Evolutionary conservation across 2,113 vertebrate genomes (phyloP), one percentile per base, ranked within the genome.

Genomic region (Indicator maculatus): DNA sequence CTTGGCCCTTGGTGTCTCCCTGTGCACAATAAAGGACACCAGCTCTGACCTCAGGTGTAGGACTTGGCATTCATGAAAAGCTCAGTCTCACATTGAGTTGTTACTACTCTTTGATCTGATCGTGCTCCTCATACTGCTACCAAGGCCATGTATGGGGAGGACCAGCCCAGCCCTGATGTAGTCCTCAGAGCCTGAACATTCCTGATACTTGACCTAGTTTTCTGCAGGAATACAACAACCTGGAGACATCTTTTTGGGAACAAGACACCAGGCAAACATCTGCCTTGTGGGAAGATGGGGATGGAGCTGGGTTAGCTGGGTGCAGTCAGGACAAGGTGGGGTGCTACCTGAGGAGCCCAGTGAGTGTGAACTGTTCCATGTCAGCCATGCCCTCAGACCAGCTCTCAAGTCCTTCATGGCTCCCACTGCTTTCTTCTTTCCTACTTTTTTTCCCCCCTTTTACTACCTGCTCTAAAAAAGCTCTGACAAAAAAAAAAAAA

Each of bases 11-110:
- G 0, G 24, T 12, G 39, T 80, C 9, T 41, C 39, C 38, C 17
- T 15, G 28, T 4, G 26, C 18, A 2, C 20, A 5, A 26, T 1
- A 66, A 36, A 16, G 56, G 85, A 5, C 45, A 26, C 33, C 4
- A 15, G 7, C 55, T 39, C 12, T 45, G 50, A 11, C 27, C 50
- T 56, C 56, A 6, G 27, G 2, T 21, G 6, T 2, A 47, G 83
- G 59, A 47, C 27, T 38, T 30, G 52, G 15, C 33, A 45, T 9
- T 63, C 64, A 30, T 17, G 27, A 52, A 17, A 26, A 38, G 75
- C 8, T 0, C 52, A 9, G 2, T 6, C 36, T 30, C 10, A 30
- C 28, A 21, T 1, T 11, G 5, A 23, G 61, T 39, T 3, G 1
- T 33, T 8, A 4, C 44, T 61, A 0, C 11, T 60, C 4, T 15